Percentiles rank a stretch among this genome's conserved stretches.
phyloP scores from a whole-genome alignment of 1,140 invertebrate species.

The Drosophila sucinea region DNA sequence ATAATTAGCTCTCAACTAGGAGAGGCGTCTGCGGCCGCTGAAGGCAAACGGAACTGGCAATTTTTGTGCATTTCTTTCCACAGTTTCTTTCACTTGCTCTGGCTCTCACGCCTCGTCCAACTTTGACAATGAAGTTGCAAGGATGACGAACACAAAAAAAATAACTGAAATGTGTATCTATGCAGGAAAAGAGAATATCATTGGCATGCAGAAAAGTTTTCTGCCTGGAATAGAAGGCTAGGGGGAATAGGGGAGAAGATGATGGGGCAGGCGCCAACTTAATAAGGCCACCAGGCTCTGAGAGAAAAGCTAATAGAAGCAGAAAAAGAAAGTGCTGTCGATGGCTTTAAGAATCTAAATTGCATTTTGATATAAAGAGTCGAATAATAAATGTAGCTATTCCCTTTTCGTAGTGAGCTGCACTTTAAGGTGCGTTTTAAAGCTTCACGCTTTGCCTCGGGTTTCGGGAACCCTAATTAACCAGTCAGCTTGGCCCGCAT shows the following conservation, averaged over 20 bases:
- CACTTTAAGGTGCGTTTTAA: background rate
- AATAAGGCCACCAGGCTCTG: constrained; percentile 64
- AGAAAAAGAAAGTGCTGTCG: constrained; percentile 9
- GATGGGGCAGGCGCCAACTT: constrained; percentile 67
- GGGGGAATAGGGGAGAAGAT: background rate
- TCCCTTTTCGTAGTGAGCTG: background rate
- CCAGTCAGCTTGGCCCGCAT: constrained; percentile 10
- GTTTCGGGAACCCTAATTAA: constrained; percentile 18
- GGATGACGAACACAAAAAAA: constrained; percentile 54
- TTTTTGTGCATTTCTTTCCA: constrained; percentile 40
- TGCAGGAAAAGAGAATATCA: constrained; percentile 42
- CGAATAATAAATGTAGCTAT: background rate
- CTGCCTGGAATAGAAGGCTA: background rate
- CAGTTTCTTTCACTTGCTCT: constrained; percentile 25
- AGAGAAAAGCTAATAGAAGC: constrained; percentile 14
- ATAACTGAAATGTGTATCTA: constrained; percentile 15
- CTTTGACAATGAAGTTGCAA: constrained; percentile 78
- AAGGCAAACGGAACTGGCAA: constrained; percentile 16
- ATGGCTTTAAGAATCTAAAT: constrained; percentile 18
- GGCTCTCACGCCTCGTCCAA: constrained; percentile 42
- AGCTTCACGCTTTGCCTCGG: background rate
- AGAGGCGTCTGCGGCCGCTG: constrained; percentile 25
- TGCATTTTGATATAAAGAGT: constrained; percentile 11
- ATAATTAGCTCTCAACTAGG: constrained; percentile 68
- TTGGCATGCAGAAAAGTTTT: constrained; percentile 73